phyloP scores from a whole-genome alignment of 2,797 vertebrate species.

The Hoplostethus atlanticus region DNA sequence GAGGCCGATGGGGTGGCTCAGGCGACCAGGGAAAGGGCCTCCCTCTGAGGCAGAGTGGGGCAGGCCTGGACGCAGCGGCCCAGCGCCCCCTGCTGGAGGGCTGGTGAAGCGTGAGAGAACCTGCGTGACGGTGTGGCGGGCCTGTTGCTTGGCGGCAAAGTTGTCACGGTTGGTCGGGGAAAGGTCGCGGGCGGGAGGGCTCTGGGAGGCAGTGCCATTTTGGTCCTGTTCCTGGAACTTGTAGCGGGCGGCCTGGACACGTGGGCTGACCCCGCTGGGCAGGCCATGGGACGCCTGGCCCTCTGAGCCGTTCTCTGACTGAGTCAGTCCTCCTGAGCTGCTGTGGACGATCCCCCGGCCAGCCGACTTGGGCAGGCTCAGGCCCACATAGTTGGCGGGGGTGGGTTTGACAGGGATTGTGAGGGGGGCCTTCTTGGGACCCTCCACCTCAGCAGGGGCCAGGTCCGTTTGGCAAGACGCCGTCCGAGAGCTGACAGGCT shows the following conservation, averaged over 20 bases:
- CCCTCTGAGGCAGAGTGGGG: constrained; percentile 89
- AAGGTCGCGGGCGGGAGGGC: constrained; percentile 92
- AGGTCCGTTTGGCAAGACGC: constrained; percentile 92
- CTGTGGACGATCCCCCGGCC: constrained; percentile 79
- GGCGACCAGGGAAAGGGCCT: constrained; percentile 87
- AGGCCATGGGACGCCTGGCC: constrained; percentile 81
- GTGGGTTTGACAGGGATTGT: constrained; percentile 89
- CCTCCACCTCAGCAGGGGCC: constrained; percentile 83
- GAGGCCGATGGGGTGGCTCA: constrained; percentile 86
- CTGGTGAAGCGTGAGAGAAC: constrained; percentile 96
- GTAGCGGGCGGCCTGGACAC: constrained; percentile 95
- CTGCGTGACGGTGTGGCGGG: constrained; percentile 97
- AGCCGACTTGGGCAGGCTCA: constrained; percentile 87
- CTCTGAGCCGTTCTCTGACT: constrained; percentile 91
- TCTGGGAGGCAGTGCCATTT: constrained; percentile 95
- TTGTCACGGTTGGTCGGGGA: constrained; percentile 96
- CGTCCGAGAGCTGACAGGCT: constrained; percentile 83
- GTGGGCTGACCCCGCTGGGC: constrained; percentile 91
- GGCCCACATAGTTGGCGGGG: constrained; percentile 82
- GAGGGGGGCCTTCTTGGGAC: constrained; percentile 87
- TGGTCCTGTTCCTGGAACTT: constrained; percentile 99
- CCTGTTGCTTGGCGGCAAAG: constrained; percentile 94
- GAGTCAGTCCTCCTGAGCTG: constrained; percentile 70
- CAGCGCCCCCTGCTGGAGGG: constrained; percentile 84
- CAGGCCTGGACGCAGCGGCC: constrained; percentile 81